Evolutionary conservation across 2,888 invertebrate genomes (phyloP), one percentile per base, ranked within the genome.

Genomic region (Girardia tigrina): DNA sequence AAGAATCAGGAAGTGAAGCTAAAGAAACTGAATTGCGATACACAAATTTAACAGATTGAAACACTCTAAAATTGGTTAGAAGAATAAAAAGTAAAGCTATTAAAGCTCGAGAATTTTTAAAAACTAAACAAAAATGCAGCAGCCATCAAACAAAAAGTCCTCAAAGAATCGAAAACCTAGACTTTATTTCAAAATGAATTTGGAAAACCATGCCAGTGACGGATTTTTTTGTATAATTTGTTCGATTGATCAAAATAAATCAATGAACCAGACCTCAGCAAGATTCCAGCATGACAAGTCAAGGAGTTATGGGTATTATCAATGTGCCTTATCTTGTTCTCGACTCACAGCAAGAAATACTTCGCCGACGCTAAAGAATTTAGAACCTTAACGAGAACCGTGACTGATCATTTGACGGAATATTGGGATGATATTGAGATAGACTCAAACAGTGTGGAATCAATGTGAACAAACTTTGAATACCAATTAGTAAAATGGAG

Each of bases 191-290:
- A 85, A 85, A 16, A 79, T 86, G 14, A 85, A 85, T 79, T 79
- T 86, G 71, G 83, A 85, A 42, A 81, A 82, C 76, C 79, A 85
- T n/a, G 80, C 80, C 42, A 82, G 83, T 78, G 84, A 84, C 79
- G 85, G 85, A 23, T 81, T 84, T 74, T 85, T 85, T 80, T 82
- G 86, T n/a, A 86, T 85, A 80, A 85, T 85, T 80, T 85, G 85
- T 79, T 84, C 84, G 86, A 14, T 80, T 86, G 29, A 85, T 86
- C 77, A 83, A 83, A 77, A 85, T 85, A 83, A 85, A 85, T 78
- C 83, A 84, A 78, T 82, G 83, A 79, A 82, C 83, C 16, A 84
- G 84, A 76, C 82, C 83, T 20, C 85, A 85, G 78, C 80, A 80
- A 28, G 84, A 85, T 75, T 83, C 83, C 0, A 83, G 84, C 77